Conservation (phyloP, 1,140 invertebrate genomes). For the Grapholita molesta region DNA sequence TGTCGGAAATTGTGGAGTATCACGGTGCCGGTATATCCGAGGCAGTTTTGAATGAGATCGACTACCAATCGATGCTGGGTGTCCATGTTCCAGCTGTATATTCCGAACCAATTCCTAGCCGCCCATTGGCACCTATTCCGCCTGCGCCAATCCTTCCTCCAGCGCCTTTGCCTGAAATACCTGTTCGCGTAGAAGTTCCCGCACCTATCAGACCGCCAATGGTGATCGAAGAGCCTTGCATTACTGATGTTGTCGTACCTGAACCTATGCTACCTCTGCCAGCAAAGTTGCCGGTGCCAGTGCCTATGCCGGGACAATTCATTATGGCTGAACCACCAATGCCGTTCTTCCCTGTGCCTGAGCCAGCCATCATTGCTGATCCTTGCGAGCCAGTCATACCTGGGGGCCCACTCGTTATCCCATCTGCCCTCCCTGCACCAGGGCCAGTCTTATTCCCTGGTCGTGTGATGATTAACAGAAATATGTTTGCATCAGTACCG, state of each 20-base stretch:
- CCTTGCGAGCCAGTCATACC: background rate
- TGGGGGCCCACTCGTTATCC: background rate
- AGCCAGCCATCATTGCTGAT: background rate
- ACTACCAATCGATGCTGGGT: background rate
- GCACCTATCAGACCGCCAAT: background rate
- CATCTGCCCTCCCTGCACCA: background rate
- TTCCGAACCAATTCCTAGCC: background rate
- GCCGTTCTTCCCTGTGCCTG: background rate
- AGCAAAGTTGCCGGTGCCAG: background rate
- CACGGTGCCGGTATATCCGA: background rate
- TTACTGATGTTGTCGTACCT: background rate
- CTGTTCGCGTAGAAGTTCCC: background rate
- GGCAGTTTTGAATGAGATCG: background rate
- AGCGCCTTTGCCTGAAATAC: background rate
- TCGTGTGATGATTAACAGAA: background rate
- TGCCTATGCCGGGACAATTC: background rate
- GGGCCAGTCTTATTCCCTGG: background rate
- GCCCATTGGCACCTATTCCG: background rate
- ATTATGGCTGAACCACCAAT: background rate
- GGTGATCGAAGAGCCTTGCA: background rate
- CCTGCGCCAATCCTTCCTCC: background rate
- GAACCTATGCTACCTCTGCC: background rate
- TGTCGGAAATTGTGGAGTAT: background rate
- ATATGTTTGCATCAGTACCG: background rate
- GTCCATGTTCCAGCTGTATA: background rate